Percentiles rank a stretch among this genome's conserved stretches.
Evolutionary conservation across 2,113 vertebrate species (phyloP).

Genomic region (Gorsachius goisagi): DNA sequence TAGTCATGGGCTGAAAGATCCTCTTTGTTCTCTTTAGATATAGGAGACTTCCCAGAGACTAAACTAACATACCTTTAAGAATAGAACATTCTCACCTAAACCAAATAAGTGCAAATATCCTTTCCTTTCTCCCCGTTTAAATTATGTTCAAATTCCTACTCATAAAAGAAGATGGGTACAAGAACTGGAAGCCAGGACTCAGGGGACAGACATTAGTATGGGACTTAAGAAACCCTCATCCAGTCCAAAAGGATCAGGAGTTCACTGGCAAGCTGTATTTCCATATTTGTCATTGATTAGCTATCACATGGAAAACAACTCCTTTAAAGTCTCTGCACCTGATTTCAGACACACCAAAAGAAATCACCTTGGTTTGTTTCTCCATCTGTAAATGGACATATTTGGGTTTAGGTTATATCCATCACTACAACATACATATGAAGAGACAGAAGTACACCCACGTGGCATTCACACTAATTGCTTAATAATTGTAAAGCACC

Average conservation of each 20-base stretch:
- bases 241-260: neutral
- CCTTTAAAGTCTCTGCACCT: neutral
- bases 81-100: neutral
- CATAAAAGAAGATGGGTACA: neutral
- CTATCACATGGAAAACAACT: neutral
- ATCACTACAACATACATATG: neutral
- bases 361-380: neutral
- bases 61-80: neutral
- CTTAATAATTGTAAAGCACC: neutral
- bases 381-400: neutral
- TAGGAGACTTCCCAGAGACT: neutral
- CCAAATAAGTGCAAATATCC: neutral
- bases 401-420: neutral
- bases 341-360: neutral
- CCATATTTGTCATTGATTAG: neutral
- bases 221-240: neutral
- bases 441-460: neutral
- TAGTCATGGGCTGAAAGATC: neutral
- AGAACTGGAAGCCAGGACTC: neutral
- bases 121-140: neutral
- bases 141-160: neutral
- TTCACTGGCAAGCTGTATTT: neutral
- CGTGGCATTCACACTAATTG: neutral
- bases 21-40: neutral
- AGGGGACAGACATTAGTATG: neutral